Conservation (phyloP, 2,797 vertebrate genomes). For the Characodon lateralis region DNA sequence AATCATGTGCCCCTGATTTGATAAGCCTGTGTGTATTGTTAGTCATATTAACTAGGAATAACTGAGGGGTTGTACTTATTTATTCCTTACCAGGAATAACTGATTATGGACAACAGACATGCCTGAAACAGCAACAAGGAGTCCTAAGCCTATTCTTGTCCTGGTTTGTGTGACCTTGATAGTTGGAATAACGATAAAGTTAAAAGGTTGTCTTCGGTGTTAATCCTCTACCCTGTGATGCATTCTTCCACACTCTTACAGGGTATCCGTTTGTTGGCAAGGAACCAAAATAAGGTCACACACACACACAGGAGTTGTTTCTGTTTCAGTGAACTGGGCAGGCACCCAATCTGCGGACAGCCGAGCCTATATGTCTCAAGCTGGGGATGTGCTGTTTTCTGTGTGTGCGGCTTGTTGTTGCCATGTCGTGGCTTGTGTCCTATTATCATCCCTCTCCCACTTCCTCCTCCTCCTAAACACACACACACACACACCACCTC, state of each 20-base stretch:
- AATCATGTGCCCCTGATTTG: background rate
- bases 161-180: background rate
- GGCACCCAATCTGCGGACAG: constrained; percentile 74
- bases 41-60: background rate
- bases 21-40: background rate
- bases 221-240: constrained; percentile 7
- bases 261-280: constrained; percentile 42
- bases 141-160: background rate
- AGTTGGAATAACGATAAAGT: background rate
- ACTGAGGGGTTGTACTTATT: background rate
- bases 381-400: constrained; percentile 82
- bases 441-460: constrained; percentile 78
- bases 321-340: constrained; percentile 68
- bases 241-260: constrained; percentile 14
- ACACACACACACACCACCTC: constrained; percentile 38
- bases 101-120: background rate
- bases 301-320: constrained; percentile 24
- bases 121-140: background rate
- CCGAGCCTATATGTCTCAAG: constrained; percentile 76
- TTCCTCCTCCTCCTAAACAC: constrained; percentile 19
- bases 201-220: constrained; percentile 9
- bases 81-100: background rate
- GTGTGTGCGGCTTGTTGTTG: constrained; percentile 76
- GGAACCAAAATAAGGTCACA: constrained; percentile 40
- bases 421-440: constrained; percentile 80